Evolutionary conservation across 2,113 vertebrate species (phyloP), one percentile per base, ranked within the genome.

Genomic region (Antechinus flavipes): DNA sequence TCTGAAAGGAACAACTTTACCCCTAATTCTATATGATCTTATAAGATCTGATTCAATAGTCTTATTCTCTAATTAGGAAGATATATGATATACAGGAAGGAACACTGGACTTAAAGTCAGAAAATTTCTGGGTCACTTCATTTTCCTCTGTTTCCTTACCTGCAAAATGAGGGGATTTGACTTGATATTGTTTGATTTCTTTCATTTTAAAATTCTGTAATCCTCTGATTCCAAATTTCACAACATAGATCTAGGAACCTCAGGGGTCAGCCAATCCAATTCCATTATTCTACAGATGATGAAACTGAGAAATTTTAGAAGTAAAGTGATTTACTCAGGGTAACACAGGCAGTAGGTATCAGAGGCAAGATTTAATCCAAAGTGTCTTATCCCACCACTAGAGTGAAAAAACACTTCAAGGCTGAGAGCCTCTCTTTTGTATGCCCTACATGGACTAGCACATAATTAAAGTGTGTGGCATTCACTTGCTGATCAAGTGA

Each of bases 301-400:
- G 56, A 95, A 95, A 56, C 50, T 11, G 61, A 95, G 91, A 53
- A 68, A 16, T 35, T 27, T 25, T 42, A 42, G 55, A 68, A 35
- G 35, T 92, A 27, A 94, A 46, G 22, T 6, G 35, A 0, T 11
- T 35, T 25, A 3, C 30, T n/a, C 49, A 19, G 24, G 91, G 16
- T 2, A 0, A 0, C 19, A 27, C 8, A 92, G 22, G 25, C n/a
- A 58, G 61, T 68, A 68, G 35, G 12, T 27, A 61, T 30, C 27
- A 30, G 10, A 61, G 58, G 27, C 61, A 68, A 35, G 30, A 35
- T 35, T 68, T 68, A 68, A 35, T 35, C 61, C 11, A 0, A 68
- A 68, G 30, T 1, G 30, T 35, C 1, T 68, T 68, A 35, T 68
- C 12, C 61, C 4, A 35, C 30, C 12, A 68, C 61, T 35, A 68